Evolutionary conservation across 2,113 vertebrate species (phyloP), one percentile per base, ranked within the genome.

Genomic region (Brachypodius melanocephalos): DNA sequence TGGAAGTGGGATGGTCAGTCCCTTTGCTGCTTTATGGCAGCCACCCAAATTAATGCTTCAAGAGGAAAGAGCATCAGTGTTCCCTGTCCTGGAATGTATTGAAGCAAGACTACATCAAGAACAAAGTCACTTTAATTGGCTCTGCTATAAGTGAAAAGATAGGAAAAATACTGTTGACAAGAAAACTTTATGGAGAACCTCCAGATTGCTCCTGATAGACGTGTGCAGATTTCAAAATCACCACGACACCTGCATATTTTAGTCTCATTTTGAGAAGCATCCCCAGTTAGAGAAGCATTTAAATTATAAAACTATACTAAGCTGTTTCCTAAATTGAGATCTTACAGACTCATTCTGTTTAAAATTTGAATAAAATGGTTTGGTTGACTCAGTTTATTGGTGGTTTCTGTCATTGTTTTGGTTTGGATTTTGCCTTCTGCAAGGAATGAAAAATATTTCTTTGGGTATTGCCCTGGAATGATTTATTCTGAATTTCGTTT

Each of bases 391-490:
- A 24, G 24, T 52, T 68, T 74, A 31, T 49, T 46, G 36, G 10
- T 84, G 20, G 6, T 63, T 90, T 65, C 36, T 89, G 52, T 21
- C n/a, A 90, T 66, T 68, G 22, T 7, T 86, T 90, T 55, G 24
- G 4, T 85, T 89, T 94, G 17, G 2, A 10, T 88, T 94, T 83
- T 88, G 20, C 16, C 10, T 52, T 88, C 51, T 34, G 12, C 24
- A 69, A 84, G 26, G 57, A 86, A 83, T 63, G 24, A 61, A 90
- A 76, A 69, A 22, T 51, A 59, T 67, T 92, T 93, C 75, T 93
- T 95, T 90, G 65, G 13, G 48, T 86, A 90, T 90, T 78, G 79
- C 79, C 80, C 51, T 94, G 88, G 85, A 94, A 97, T 15, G 26
- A 49, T 67, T 90, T 3, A 7, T 81, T 88, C 48, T 74, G 51